Percentiles rank a stretch among this genome's conserved stretches.
Evolutionary conservation across 1,140 invertebrate genomes (phyloP).

Genomic region (Drosophila sulfurigaster): DNA sequence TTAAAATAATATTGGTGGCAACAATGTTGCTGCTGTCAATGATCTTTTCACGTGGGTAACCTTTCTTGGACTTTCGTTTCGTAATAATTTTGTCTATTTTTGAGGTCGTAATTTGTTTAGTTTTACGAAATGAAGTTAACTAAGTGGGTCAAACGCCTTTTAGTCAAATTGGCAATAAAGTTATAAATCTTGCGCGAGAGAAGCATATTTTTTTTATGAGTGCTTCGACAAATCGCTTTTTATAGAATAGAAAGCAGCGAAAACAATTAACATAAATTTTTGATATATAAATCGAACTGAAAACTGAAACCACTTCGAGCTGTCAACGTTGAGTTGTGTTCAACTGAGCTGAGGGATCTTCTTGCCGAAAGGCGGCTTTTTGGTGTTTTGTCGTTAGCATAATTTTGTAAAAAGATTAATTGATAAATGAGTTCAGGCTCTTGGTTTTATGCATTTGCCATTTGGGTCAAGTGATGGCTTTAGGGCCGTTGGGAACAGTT

Average conservation of each 20-base stretch:
- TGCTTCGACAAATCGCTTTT: constrained; percentile 4
- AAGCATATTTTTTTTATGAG: constrained; percentile 41
- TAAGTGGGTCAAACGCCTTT: constrained; percentile 45
- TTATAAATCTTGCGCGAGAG: constrained; percentile 48
- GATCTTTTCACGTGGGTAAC: constrained; percentile 4
- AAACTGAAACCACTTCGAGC: constrained; percentile 36
- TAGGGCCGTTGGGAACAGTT: constrained; percentile 45
- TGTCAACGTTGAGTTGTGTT: constrained; percentile 32
- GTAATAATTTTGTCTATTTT: neutral
- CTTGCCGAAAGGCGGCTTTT: constrained; percentile 25
- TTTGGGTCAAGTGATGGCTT: constrained; percentile 62
- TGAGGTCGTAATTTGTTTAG: constrained; percentile 11
- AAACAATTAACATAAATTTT: constrained; percentile 63
- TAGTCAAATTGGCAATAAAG: constrained; percentile 42
- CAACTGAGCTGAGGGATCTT: constrained; percentile 17
- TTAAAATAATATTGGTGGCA: too few species aligned
- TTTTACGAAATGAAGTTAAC: constrained; percentile 18
- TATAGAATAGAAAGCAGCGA: constrained; percentile 52
- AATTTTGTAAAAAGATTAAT: constrained; percentile 32
- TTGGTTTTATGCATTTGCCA: constrained; percentile 23
- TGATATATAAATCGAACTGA: constrained; percentile 18
- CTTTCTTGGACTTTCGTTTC: neutral
- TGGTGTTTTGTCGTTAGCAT: constrained; percentile 26
- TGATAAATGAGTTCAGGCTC: constrained; percentile 65
- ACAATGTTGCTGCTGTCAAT: neutral